Evolutionary conservation across 2,113 vertebrate species (phyloP), one percentile per base, ranked within the genome.

Genomic region (Tachysurus vachellii): DNA sequence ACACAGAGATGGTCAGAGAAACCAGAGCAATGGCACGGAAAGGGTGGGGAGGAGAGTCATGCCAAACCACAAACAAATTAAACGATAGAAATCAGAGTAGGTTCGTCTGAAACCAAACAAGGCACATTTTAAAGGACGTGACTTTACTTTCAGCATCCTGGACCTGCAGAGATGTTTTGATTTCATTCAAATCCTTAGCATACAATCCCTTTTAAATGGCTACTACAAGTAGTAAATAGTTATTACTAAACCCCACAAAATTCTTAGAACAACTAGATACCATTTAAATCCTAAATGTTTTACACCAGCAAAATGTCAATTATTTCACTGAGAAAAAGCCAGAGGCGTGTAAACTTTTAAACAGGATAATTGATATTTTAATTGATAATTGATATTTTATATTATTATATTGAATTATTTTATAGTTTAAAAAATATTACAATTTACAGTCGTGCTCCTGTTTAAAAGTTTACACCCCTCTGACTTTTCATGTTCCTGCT

Each of bases 51-150:
- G 36, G 47, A 68, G 59, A 66, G 19, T 56, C 17, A 14, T 54
- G n/a, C 84, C 75, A 80, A 86, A 80, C 84, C 84, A 66, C 84
- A 86, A 80, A 66, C 84, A 86, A 79, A 79, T 86, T 54, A 53
- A 66, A 80, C 1, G 47, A 79, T 56, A 53, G 36, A 62, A 85
- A 59, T 59, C 68, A 23, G 73, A 75, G 16, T 54, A 54, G 83
- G 31, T 1, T 42, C 10, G 57, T n/a, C 83, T 26, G 54, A 42
- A 84, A 50, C 11, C 1, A 73, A 81, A 86, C 5, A 47, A 56
- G 31, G 31, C 47, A 62, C 1, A 17, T 84, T 56, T 84, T 6
- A 54, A 68, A 68, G 28, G 19, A 7, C 23, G 36, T 11, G 10
- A 1, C 79, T 80, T 89, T 87, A 44, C 14, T 28, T 17, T 64